These are phyloP conservation scores for Orycteropus afer DNA, from an alignment of 2,113 vertebrate species.

Conservation along the genomic window DNA sequence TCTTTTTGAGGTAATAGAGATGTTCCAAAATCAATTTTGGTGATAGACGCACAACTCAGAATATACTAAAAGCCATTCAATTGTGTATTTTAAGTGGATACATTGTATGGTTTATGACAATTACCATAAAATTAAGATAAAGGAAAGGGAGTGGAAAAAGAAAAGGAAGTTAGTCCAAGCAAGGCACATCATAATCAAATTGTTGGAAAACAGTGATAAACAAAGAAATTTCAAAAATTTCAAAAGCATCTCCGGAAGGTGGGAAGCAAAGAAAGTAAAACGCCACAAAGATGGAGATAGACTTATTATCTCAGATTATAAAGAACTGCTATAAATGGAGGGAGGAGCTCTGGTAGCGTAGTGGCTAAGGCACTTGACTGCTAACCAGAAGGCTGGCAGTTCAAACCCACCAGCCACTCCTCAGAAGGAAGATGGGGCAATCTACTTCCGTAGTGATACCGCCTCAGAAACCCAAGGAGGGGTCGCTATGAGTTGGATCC, in stretches of 20 bases:
- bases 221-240: neutral
- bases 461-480: too few species aligned
- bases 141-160: neutral
- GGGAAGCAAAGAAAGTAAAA: neutral
- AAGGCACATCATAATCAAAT: neutral
- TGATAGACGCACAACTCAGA: neutral
- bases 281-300: neutral
- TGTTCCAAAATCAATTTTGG: neutral
- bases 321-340: slow-evolving; percentile 23
- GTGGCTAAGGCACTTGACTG: too few species aligned
- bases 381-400: too few species aligned
- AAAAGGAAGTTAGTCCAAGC: neutral
- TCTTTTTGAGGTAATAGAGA: neutral
- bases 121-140: neutral
- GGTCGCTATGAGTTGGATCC: too few species aligned
- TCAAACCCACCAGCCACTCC: too few species aligned
- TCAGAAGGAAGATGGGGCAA: too few species aligned
- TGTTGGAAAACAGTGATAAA: neutral
- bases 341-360: too few species aligned
- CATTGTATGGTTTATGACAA: neutral
- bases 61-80: neutral
- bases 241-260: neutral
- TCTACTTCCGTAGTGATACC: too few species aligned
- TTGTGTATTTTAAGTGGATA: neutral
- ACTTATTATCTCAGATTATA: slow-evolving; percentile 6